Conservation (phyloP, 2,888 invertebrate species). For the Apomyelois bistriatella region DNA sequence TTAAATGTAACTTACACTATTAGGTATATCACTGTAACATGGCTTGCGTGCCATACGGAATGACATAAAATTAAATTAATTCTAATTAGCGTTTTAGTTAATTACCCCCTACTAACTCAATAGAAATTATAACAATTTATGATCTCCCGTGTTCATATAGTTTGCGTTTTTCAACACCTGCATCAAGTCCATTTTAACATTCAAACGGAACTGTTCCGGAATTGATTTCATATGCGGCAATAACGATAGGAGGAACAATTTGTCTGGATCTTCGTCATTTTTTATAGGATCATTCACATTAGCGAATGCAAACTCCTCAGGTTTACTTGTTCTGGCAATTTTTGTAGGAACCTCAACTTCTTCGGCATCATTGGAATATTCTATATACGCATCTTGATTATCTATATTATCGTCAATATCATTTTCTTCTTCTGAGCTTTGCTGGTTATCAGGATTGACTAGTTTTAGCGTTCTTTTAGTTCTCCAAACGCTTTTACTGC, state of each 20-base stretch:
- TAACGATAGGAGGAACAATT: constrained; percentile 62
- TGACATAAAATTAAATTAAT: constrained; percentile 1
- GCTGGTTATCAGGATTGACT: constrained; percentile 35
- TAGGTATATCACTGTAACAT: neutral
- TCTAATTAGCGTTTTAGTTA: constrained; percentile 4
- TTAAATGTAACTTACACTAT: constrained; percentile 2
- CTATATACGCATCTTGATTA: constrained; percentile 32
- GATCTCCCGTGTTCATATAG: constrained; percentile 38
- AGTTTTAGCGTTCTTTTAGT: constrained; percentile 46
- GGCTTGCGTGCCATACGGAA: neutral
- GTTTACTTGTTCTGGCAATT: constrained; percentile 27
- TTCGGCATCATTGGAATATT: constrained; percentile 32
- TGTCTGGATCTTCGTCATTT: constrained; percentile 60
- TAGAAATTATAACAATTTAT: constrained; percentile 36
- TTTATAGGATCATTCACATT: constrained; percentile 48
- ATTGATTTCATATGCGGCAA: constrained; percentile 63
- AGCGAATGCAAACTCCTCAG: constrained; percentile 61
- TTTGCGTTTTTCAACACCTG: constrained; percentile 63
- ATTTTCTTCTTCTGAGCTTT: constrained; percentile 48
- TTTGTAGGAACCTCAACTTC: constrained; percentile 28
- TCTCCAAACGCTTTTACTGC: constrained; percentile 39
- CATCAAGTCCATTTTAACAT: constrained; percentile 69
- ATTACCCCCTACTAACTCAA: neutral
- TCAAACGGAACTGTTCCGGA: constrained; percentile 57
- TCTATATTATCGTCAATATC: constrained; percentile 22